These are phyloP conservation scores for Cichlasoma orientale DNA, from an alignment of 2,797 vertebrate species.

Conservation along the genomic window DNA sequence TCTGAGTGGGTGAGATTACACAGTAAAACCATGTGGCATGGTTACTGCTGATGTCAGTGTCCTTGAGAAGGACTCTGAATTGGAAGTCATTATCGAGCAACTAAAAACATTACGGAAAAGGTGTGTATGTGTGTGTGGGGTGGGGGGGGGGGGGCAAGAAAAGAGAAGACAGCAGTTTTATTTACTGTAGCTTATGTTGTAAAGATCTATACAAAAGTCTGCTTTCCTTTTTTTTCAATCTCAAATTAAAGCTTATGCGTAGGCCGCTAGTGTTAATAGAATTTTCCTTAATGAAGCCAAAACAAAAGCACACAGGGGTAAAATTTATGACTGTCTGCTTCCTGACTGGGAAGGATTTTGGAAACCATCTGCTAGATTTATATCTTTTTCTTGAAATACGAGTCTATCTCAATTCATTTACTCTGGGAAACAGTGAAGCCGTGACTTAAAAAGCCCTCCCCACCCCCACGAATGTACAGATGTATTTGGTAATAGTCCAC, in stretches of 20 bases:
- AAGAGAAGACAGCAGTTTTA: neutral
- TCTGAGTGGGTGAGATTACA: neutral
- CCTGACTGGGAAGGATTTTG: constrained; percentile 17
- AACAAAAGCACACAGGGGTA: constrained; percentile 8
- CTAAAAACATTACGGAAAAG: neutral
- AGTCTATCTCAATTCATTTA: constrained; percentile 39
- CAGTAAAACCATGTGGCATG: neutral
- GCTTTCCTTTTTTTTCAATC: neutral
- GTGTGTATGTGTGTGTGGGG: too few relatives aligned
- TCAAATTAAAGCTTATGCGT: constrained; percentile 17
- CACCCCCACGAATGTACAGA: neutral
- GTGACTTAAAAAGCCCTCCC: constrained; percentile 3
- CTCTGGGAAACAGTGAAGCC: constrained; percentile 5
- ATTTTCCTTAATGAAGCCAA: constrained; percentile 51
- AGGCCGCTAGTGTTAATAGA: constrained; percentile 29
- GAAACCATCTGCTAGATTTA: constrained; percentile 52
- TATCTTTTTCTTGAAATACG: constrained; percentile 42
- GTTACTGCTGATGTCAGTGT: neutral
- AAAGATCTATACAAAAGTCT: neutral
- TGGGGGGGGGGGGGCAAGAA: fast-evolving
- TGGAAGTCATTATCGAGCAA: neutral
- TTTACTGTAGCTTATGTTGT: neutral
- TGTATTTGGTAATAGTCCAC: constrained; percentile 41
- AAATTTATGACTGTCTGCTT: constrained; percentile 27
- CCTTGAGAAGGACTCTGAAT: neutral